These are phyloP conservation scores for Syrista parreyssii DNA, from an alignment of 2,888 invertebrate species.

Conservation along the genomic window DNA sequence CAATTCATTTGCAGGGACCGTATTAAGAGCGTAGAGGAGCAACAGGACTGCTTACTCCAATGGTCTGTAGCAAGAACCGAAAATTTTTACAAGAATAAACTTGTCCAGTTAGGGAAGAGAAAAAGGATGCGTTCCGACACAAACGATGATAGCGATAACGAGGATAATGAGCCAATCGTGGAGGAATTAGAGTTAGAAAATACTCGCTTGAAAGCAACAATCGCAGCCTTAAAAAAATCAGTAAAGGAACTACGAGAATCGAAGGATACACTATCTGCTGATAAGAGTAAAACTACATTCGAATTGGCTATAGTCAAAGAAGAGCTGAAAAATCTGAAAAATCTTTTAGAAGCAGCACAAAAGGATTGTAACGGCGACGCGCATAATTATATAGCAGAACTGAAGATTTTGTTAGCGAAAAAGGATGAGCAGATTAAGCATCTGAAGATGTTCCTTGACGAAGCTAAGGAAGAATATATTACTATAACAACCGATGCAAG, in stretches of 20 bases:
- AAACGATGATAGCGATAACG: constrained; percentile 15
- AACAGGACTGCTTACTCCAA: constrained; percentile 51
- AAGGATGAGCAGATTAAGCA: constrained; percentile 52
- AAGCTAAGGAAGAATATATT: constrained; percentile 60
- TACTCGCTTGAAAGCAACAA: constrained; percentile 38
- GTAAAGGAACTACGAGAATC: constrained; percentile 41
- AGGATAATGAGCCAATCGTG: constrained; percentile 19
- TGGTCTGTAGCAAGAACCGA: constrained; percentile 51
- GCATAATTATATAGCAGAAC: constrained; percentile 39
- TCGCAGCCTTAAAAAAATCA: constrained; percentile 41
- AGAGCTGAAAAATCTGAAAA: constrained; percentile 44
- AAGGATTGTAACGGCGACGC: constrained; percentile 32
- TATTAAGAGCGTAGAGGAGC: constrained; percentile 51
- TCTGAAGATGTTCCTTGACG: constrained; percentile 54
- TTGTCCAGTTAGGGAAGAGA: constrained; percentile 17
- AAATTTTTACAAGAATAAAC: constrained; percentile 50
- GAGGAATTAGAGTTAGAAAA: constrained; percentile 48
- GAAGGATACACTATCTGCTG: constrained; percentile 38
- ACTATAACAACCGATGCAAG: constrained; percentile 39
- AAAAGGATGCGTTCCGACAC: constrained; percentile 35
- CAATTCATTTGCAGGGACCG: constrained; percentile 36
- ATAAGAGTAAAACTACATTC: constrained; percentile 48
- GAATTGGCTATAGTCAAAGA: constrained; percentile 45
- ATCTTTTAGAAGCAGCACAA: constrained; percentile 43
- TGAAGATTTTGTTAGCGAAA: constrained; percentile 41